phyloP scores from a whole-genome alignment of 2,797 vertebrate genomes.

The Ciconia nigra region DNA sequence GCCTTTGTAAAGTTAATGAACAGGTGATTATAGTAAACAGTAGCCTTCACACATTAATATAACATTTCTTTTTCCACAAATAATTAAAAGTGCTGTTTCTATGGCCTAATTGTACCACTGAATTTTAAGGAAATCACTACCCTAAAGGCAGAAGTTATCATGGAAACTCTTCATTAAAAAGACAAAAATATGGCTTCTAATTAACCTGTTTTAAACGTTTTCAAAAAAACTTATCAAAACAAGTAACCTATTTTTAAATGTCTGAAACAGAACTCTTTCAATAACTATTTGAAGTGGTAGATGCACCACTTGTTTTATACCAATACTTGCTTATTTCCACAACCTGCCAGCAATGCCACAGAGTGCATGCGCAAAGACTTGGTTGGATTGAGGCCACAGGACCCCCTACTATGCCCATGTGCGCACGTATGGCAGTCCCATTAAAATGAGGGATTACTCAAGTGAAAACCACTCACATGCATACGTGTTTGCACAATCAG shows the following conservation, averaged over 20 bases:
- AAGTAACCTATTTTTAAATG: not conserved
- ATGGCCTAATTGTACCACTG: not conserved
- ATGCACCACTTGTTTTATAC: not conserved
- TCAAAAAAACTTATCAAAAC: not conserved
- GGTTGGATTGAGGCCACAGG: not conserved
- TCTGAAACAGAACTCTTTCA: not conserved
- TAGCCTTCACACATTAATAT: not conserved
- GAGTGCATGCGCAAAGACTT: rapidly evolving
- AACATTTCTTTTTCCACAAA: not conserved
- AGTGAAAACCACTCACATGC: not conserved
- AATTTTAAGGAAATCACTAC: not conserved
- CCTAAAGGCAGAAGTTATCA: not conserved
- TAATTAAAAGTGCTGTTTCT: not conserved
- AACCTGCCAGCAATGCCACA: not conserved
- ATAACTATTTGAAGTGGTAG: not conserved
- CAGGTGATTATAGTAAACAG: not conserved
- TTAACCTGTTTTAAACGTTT: not conserved
- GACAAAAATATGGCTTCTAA: not conserved
- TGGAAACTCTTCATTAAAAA: not conserved
- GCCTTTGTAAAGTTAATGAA: not conserved
- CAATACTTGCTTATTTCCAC: not conserved
- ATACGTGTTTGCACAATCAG: not conserved
- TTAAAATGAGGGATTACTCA: not conserved
- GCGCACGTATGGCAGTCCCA: rapidly evolving
- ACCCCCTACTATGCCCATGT: rapidly evolving